Conservation (phyloP, 2,797 vertebrate species). For the Lithobates sylvaticus region DNA sequence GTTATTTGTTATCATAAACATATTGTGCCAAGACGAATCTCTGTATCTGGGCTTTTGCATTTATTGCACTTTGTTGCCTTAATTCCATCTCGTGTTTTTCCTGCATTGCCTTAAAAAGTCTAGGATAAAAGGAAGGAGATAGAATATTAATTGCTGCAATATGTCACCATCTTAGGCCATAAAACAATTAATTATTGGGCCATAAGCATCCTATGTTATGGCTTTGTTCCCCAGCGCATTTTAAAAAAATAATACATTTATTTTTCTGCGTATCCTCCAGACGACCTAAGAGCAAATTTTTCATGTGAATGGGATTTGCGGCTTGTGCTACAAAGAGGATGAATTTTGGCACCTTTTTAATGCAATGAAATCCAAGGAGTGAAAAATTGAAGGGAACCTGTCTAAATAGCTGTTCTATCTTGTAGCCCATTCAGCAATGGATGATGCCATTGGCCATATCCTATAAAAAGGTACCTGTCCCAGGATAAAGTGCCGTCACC, state of each 20-base stretch:
- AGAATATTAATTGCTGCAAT: conserved; percentile 54
- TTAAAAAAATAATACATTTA: conserved; percentile 6
- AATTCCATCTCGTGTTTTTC: conserved; percentile 26
- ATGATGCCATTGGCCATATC: too few relatives aligned
- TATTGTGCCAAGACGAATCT: conserved; percentile 52
- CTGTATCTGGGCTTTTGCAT: conserved; percentile 39
- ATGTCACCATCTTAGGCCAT: conserved; percentile 33
- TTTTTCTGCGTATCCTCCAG: conserved; percentile 24
- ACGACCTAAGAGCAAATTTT: conserved; percentile 28
- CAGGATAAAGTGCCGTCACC: too few relatives aligned
- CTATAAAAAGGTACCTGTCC: too few relatives aligned
- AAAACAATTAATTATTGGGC: conserved; percentile 56
- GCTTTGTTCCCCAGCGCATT: not conserved
- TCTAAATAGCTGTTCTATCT: not conserved
- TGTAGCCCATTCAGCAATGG: not conserved
- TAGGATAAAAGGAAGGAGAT: conserved; percentile 1
- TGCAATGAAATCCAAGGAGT: not conserved
- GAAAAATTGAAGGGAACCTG: not conserved
- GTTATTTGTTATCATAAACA: conserved; percentile 64
- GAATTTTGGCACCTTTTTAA: conserved; percentile 10
- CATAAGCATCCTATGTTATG: conserved; percentile 7
- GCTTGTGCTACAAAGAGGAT: not conserved
- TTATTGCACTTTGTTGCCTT: conserved; percentile 51
- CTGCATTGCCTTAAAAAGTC: conserved; percentile 25
- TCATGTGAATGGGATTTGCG: conserved; percentile 18